Evolutionary conservation across 2,113 vertebrate genomes (phyloP).

Genomic region (Aspidoscelis tigris): DNA sequence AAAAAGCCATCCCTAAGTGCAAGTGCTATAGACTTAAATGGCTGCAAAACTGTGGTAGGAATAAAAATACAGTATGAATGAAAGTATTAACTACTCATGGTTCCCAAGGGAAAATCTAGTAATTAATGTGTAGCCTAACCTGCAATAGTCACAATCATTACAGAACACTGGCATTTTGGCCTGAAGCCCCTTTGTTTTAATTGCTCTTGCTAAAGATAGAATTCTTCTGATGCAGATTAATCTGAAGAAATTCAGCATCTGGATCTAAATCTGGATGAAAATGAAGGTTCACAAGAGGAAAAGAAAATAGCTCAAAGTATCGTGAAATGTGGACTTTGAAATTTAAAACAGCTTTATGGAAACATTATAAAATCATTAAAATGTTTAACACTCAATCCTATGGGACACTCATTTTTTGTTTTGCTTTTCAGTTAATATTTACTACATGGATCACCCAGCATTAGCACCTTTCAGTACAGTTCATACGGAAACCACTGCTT

Average conservation of each 20-base stretch:
- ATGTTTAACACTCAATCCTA: slow-evolving; percentile 13
- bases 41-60: slow-evolving; percentile 5
- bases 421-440: background rate
- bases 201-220: slow-evolving; percentile 69
- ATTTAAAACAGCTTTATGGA: slow-evolving; percentile 23
- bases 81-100: slow-evolving; percentile 55
- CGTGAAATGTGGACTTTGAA: slow-evolving; percentile 18
- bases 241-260: slow-evolving; percentile 57
- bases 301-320: slow-evolving; percentile 30
- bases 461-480: slow-evolving; percentile 10
- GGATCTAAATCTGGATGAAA: slow-evolving; percentile 32
- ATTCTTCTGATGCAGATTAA: slow-evolving; percentile 60
- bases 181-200: slow-evolving; percentile 73
- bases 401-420: slow-evolving; percentile 16
- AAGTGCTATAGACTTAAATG: background rate
- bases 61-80: slow-evolving; percentile 55
- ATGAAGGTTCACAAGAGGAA: slow-evolving; percentile 13
- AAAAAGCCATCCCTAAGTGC: background rate
- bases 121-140: slow-evolving; percentile 70
- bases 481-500: slow-evolving; percentile 13
- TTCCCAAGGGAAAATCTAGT: slow-evolving; percentile 52
- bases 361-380: slow-evolving; percentile 19
- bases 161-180: slow-evolving; percentile 56
- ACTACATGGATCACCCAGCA: slow-evolving; percentile 21
- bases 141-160: slow-evolving; percentile 52